A percentile compares a stretch with the other conserved stretches of the same genome.
These are phyloP conservation scores for Hesperia comma DNA, from an alignment of 2,888 invertebrate species.

Conservation along the genomic window DNA sequence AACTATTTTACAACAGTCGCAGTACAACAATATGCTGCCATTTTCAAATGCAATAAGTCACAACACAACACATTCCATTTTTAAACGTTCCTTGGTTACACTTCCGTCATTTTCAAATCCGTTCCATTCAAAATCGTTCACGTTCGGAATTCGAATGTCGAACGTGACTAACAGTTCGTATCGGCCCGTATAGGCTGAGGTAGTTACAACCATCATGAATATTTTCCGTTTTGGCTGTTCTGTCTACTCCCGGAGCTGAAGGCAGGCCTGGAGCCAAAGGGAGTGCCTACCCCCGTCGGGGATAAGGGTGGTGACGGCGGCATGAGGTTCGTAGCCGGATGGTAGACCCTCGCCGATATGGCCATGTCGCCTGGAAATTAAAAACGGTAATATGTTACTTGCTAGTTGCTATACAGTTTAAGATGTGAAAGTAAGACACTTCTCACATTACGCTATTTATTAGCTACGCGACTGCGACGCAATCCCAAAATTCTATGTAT, in stretches of 20 bases:
- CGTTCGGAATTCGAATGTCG: slow-evolving; percentile 11
- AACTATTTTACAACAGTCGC: too few species aligned
- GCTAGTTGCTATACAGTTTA: too few species aligned
- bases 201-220: slow-evolving; percentile 52
- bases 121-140: slow-evolving; percentile 3
- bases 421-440: too few species aligned
- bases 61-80: slow-evolving; percentile 10
- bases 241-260: slow-evolving; percentile 59
- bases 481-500: too few species aligned
- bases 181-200: neutral
- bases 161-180: neutral
- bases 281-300: slow-evolving; percentile 59
- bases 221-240: slow-evolving; percentile 66
- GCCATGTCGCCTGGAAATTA: slow-evolving; percentile 62
- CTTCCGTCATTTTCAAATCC: neutral
- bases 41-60: neutral
- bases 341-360: slow-evolving; percentile 72
- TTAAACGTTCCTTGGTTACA: neutral
- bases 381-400: slow-evolving; percentile 16
- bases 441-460: too few species aligned
- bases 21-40: neutral
- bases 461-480: too few species aligned
- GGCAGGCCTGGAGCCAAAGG: slow-evolving; percentile 50
- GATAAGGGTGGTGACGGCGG: slow-evolving; percentile 65
- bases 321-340: slow-evolving; percentile 74